Percentiles rank a stretch among this genome's conserved stretches.
phyloP scores from a whole-genome alignment of 2,797 vertebrate species.

The Micrastur ruficollis region DNA sequence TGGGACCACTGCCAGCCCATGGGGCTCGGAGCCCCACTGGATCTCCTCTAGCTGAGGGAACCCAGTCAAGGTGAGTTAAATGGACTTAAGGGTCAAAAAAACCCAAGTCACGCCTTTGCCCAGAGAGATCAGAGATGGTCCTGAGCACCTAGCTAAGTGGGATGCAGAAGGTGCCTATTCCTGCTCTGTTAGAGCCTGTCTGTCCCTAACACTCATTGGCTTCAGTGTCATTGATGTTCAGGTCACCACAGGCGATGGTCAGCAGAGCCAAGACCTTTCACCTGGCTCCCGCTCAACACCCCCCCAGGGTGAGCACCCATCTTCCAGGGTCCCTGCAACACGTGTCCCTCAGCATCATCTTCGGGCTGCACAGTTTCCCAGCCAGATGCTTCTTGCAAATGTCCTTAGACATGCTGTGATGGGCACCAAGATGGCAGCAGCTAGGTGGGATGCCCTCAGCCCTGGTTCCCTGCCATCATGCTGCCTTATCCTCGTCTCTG shows the following conservation, averaged over 20 bases:
- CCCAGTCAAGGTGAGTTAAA: not conserved
- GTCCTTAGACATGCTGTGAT: not conserved
- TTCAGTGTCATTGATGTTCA: not conserved
- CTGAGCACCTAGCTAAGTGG: not conserved
- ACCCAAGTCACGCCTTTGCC: not conserved
- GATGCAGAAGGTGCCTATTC: not conserved
- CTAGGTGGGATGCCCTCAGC: not conserved
- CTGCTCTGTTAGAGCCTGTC: not conserved
- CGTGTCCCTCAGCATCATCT: rapidly evolving
- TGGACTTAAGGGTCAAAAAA: rapidly evolving
- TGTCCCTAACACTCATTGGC: not conserved
- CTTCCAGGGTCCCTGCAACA: not conserved
- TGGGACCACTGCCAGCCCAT: not conserved
- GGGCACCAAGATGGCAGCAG: not conserved
- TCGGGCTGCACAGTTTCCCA: not conserved
- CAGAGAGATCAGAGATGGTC: not conserved
- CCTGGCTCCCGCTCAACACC: not conserved
- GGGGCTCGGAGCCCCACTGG: rapidly evolving
- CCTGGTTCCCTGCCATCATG: not conserved
- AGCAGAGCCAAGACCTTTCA: not conserved
- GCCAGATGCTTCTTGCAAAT: not conserved
- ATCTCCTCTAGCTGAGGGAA: not conserved
- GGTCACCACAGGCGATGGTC: not conserved
- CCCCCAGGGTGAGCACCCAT: not conserved
- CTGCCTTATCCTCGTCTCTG: not conserved